Evolutionary conservation across 30 jellyfish, hydroid and myxozoan species (phyloP).

Genomic region (Aurelia coerulea): DNA sequence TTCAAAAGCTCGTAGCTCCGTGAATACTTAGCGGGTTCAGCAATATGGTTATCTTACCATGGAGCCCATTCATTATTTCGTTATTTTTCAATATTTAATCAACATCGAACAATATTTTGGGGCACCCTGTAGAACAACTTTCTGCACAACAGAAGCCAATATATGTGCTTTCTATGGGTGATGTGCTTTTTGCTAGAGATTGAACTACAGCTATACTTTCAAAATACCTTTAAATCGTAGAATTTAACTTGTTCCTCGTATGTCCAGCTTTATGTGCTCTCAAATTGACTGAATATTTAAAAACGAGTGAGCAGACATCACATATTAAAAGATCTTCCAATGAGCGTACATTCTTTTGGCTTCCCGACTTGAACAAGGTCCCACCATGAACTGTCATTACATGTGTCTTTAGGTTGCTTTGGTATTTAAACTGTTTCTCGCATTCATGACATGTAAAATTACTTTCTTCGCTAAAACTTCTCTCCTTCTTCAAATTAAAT

Average conservation of each 20-base stretch:
- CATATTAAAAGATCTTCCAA: slow-evolving; percentile 54
- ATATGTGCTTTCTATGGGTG: too few species aligned
- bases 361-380: slow-evolving; percentile 27
- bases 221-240: slow-evolving; percentile 2
- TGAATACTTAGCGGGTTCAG: too few species aligned
- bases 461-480: background rate
- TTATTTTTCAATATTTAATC: too few species aligned
- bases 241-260: slow-evolving; percentile 36
- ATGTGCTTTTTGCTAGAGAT: too few species aligned
- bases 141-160: too few species aligned
- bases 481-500: slow-evolving; percentile 11
- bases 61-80: too few species aligned
- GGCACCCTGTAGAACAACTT: too few species aligned
- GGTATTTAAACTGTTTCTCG: slow-evolving; percentile 52
- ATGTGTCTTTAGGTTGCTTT: slow-evolving; percentile 46
- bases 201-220: too few species aligned
- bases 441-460: slow-evolving; percentile 47
- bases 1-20: too few species aligned
- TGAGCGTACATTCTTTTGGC: slow-evolving; percentile 22
- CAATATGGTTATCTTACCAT: too few species aligned
- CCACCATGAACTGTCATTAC: slow-evolving; percentile 52
- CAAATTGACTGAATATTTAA: slow-evolving; percentile 58
- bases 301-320: slow-evolving; percentile 47
- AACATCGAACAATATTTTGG: too few species aligned
- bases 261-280: slow-evolving; percentile 69